Evolutionary conservation across 2,113 vertebrate genomes (phyloP), one percentile per base, ranked within the genome.

Genomic region (Pardalotus punctatus): DNA sequence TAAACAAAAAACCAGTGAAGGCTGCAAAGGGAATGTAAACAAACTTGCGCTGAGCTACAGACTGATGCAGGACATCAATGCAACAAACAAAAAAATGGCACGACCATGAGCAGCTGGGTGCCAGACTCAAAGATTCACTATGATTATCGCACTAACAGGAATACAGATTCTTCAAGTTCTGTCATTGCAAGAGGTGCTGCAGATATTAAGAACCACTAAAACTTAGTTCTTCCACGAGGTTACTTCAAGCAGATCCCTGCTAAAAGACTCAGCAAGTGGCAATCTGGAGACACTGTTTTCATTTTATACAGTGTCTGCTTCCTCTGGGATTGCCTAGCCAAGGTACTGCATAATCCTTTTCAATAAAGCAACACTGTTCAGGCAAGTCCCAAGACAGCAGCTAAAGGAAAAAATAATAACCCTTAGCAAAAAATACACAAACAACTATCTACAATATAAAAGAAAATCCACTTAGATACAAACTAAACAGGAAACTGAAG

Each of bases 401-500:
- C 86, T 74, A 80, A 91, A 93, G 88, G 76, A 38, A 91, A 94
- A 97, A 96, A 96, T 69, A 97, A 96, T 70, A 97, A 94, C 45
- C 66, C 62, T 88, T 61, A 93, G 72, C 72, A 96, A 84, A 80
- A 91, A 87, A 90, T 88, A 95, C 90, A 97, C 93, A 97, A 96
- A 95, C 96, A 95, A 90, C 70, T 91, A 97, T 72, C 91, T 82
- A 72, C 74, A 62, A 76, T 86, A 90, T 90, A 76, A 97, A 96
- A 97, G 80, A 96, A 94, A 97, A 96, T 91, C 64, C 43, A 92
- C 78, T 92, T 86, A 91, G 72, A 95, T 79, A 72, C 71, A 92
- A 97, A 94, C 86, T 93, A 97, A 97, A 93, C 92, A 97, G 95
- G 95, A 96, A 96, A 94, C 90, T 57, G 82, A 96, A 95, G 94